Conservation (phyloP, 2,888 invertebrate species). For the Zaprionus bogoriensis region DNA sequence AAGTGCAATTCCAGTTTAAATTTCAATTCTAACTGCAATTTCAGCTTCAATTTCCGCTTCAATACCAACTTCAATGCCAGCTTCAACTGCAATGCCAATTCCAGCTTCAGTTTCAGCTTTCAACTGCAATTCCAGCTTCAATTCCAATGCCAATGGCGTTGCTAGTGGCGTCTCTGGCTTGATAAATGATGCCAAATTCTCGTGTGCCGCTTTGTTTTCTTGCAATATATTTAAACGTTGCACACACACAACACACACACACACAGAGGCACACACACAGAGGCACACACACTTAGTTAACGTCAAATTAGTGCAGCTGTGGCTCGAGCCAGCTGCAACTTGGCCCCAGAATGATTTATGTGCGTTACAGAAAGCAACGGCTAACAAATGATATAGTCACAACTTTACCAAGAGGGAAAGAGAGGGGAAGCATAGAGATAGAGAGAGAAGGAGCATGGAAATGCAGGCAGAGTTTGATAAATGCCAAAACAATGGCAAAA, state of each 20-base stretch:
- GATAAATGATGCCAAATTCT: constrained; percentile 78
- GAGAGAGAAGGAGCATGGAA: constrained; percentile 1
- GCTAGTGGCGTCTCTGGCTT: constrained; percentile 47
- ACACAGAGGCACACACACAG: not conserved
- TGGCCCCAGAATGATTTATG: constrained; percentile 1
- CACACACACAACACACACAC: constrained; percentile 13
- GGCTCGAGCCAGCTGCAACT: not conserved
- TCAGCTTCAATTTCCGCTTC: not conserved
- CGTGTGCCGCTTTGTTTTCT: constrained; percentile 68
- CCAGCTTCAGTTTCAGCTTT: constrained; percentile 4
- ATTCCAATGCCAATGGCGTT: constrained; percentile 28
- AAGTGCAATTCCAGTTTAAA: too few relatives aligned
- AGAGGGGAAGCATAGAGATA: too few relatives aligned
- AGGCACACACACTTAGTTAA: not conserved
- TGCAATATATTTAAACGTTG: constrained; percentile 15
- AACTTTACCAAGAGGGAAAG: not conserved
- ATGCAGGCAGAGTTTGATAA: not conserved
- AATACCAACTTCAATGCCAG: not conserved
- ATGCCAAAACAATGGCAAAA: constrained; percentile 1
- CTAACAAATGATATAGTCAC: not conserved
- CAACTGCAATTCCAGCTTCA: constrained; percentile 26
- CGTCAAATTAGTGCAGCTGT: constrained; percentile 10
- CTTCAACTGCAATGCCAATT: constrained; percentile 14
- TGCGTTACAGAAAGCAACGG: not conserved
- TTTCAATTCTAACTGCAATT: too few relatives aligned